Evolutionary conservation across 2,113 vertebrate genomes (phyloP).

Genomic region (Ochotona curzoniae): DNA sequence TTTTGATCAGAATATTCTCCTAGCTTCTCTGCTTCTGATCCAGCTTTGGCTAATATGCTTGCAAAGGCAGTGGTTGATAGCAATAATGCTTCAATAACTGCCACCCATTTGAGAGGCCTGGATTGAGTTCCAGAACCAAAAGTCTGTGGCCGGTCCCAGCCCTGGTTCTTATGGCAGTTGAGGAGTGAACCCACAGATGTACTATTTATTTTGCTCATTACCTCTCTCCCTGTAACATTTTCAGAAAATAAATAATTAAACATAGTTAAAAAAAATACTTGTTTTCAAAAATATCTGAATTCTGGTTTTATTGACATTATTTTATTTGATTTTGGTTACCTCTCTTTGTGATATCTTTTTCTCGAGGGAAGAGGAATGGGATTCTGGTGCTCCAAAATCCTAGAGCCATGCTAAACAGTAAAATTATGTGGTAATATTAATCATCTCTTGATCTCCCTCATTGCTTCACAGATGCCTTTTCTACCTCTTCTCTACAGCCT

Average conservation of each 20-base stretch:
- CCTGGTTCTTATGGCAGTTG: too few relatives aligned
- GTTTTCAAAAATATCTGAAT: not conserved
- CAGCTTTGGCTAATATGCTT: too few relatives aligned
- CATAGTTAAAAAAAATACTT: not conserved
- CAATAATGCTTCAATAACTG: too few relatives aligned
- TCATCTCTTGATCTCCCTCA: not conserved
- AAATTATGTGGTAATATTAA: not conserved
- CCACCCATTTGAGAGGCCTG: too few relatives aligned
- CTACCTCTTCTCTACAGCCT: not conserved
- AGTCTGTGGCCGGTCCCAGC: too few relatives aligned
- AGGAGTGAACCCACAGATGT: too few relatives aligned
- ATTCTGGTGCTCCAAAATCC: not conserved
- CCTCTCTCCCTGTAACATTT: not conserved
- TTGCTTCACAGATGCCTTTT: not conserved
- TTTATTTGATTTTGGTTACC: not conserved
- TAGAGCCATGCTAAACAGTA: not conserved
- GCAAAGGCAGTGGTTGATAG: too few relatives aligned
- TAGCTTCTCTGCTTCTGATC: too few relatives aligned
- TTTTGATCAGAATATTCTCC: not conserved
- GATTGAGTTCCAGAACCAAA: too few relatives aligned
- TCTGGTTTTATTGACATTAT: not conserved
- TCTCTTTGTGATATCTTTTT: not conserved
- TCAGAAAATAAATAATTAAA: too few relatives aligned
- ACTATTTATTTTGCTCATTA: too few relatives aligned
- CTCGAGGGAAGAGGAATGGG: not conserved